phyloP scores from a whole-genome alignment of 2,113 vertebrate genomes.

The Melierax canorus region DNA sequence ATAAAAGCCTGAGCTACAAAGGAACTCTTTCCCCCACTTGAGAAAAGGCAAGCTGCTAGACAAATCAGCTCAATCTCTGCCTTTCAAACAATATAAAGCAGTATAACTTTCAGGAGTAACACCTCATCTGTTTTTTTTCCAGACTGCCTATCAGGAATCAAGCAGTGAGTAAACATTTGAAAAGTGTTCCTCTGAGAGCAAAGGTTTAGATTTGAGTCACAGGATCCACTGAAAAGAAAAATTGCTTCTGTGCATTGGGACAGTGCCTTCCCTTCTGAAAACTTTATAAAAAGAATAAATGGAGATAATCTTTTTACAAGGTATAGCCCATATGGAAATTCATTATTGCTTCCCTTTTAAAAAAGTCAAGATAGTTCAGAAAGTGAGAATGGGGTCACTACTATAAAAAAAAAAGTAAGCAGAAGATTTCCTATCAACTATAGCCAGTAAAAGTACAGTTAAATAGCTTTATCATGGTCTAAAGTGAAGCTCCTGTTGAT shows the following conservation, averaged over 20 bases:
- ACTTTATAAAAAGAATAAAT: conserved; percentile 62
- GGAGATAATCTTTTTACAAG: conserved; percentile 75
- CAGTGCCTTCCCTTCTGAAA: conserved; percentile 61
- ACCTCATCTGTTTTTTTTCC: conserved; percentile 54
- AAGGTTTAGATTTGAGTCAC: conserved; percentile 69
- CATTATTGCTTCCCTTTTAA: conserved; percentile 38
- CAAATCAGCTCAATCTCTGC: conserved; percentile 57
- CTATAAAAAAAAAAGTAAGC: neutral
- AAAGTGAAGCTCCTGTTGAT: neutral
- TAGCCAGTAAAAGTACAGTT: neutral
- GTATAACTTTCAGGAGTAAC: conserved; percentile 60
- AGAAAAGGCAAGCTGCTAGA: conserved; percentile 45
- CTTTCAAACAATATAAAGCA: conserved; percentile 67
- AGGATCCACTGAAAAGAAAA: conserved; percentile 70
- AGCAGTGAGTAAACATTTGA: conserved; percentile 74
- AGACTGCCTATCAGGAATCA: conserved; percentile 63
- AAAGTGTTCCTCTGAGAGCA: conserved; percentile 65
- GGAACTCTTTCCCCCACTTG: neutral
- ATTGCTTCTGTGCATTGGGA: conserved; percentile 74
- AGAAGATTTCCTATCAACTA: neutral
- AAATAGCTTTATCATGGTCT: neutral
- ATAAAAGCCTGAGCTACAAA: conserved; percentile 43
- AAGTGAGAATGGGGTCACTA: neutral
- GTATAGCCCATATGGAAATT: conserved; percentile 66
- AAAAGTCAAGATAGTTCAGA: neutral